phyloP scores from a whole-genome alignment of 2,113 vertebrate species.

The Dasyurus viverrinus region DNA sequence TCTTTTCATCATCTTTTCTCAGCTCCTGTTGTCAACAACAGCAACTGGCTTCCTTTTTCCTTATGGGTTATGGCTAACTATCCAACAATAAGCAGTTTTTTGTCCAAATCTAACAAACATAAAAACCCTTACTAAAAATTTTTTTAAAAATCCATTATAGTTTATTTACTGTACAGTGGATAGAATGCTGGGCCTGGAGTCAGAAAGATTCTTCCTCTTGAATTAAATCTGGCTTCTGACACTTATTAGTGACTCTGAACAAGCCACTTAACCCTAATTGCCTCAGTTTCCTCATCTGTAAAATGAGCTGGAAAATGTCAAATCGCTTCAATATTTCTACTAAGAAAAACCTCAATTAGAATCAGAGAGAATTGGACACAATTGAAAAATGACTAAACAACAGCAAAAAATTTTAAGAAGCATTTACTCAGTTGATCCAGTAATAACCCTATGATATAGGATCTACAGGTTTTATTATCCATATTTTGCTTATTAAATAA shows the following conservation, averaged over 20 bases:
- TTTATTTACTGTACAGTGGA: not conserved
- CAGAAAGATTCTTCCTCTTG: too few relatives aligned
- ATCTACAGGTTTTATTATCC: not conserved
- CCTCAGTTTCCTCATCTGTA: not conserved
- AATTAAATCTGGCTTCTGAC: not conserved
- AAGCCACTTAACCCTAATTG: not conserved
- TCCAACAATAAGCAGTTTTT: constrained; percentile 30
- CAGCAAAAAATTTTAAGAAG: not conserved
- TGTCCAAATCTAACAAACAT: constrained; percentile 42
- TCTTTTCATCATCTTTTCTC: constrained; percentile 5
- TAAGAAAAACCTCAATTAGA: not conserved
- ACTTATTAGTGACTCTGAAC: not conserved
- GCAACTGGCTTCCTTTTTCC: not conserved
- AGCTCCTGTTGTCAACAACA: not conserved
- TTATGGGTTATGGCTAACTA: constrained; percentile 47
- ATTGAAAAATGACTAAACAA: too few relatives aligned
- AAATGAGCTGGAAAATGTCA: not conserved
- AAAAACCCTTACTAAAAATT: not conserved
- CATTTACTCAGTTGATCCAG: not conserved
- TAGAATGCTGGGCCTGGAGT: too few relatives aligned
- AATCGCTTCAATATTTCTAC: not conserved
- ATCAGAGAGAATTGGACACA: not conserved
- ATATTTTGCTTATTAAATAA: not conserved
- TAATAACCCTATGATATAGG: not conserved
- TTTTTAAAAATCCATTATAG: constrained; percentile 22